Evolutionary conservation across 2,888 invertebrate genomes (phyloP).

Genomic region (Cryptophagus acutangulus): DNA sequence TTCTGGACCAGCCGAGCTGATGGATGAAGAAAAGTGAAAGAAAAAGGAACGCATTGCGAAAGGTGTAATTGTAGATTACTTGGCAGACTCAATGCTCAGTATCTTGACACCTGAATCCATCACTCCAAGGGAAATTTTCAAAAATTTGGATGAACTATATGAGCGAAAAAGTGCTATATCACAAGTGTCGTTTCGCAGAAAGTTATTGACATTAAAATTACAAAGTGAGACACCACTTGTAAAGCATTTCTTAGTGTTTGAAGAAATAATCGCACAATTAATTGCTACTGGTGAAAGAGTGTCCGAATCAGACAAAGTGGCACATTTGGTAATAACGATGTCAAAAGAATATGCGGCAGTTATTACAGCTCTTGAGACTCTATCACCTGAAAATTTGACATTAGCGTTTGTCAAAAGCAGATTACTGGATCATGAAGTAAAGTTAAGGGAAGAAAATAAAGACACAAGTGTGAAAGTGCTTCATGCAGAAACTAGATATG

Average conservation of each 20-base stretch:
- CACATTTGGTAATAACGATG: conserved; percentile 35
- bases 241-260: conserved; percentile 34
- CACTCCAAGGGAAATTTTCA: too few relatives aligned
- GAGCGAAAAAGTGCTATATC: conserved; percentile 25
- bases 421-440: conserved; percentile 22
- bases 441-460: conserved; percentile 1
- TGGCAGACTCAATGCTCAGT: too few relatives aligned
- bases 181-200: conserved; percentile 13
- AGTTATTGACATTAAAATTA: conserved; percentile 14
- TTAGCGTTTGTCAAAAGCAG: conserved; percentile 37
- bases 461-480: too few relatives aligned
- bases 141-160: conserved; percentile 21
- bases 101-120: too few relatives aligned
- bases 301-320: conserved; percentile 35
- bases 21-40: too few relatives aligned
- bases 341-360: conserved; percentile 35
- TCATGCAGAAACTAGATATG: too few relatives aligned
- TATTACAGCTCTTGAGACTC: conserved; percentile 38
- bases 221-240: conserved; percentile 7
- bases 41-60: too few relatives aligned
- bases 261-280: conserved; percentile 35
- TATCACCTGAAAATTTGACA: conserved; percentile 33
- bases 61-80: too few relatives aligned
- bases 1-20: too few relatives aligned
- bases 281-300: conserved; percentile 32